phyloP scores from a whole-genome alignment of 2,113 vertebrate genomes.

The Ariopsis seemanni region DNA sequence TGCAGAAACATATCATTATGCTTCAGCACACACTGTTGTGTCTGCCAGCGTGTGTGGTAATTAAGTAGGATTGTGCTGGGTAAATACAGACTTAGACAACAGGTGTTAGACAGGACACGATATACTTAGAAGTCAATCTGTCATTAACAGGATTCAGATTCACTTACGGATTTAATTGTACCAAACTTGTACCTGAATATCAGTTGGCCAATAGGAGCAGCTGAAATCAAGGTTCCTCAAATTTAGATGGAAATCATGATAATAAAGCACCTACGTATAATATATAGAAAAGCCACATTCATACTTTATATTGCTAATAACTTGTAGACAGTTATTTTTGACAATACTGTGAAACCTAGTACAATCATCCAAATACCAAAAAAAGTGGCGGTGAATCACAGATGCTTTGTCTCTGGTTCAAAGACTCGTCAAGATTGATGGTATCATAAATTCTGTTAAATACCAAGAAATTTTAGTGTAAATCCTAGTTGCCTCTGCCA shows the following conservation, averaged over 20 bases:
- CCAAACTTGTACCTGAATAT: neutral
- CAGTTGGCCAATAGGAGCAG: neutral
- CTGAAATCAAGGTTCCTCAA: neutral
- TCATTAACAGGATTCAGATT: conserved; percentile 5
- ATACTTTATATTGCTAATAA: neutral
- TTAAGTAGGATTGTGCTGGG: neutral
- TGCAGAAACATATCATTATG: neutral
- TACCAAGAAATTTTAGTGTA: neutral
- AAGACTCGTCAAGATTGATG: neutral
- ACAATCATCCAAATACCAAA: neutral
- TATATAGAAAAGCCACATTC: neutral
- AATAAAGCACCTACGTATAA: neutral
- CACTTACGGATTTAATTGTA: neutral
- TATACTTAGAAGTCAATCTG: neutral
- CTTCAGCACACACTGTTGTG: neutral
- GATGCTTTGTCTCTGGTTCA: neutral
- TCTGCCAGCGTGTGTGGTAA: neutral
- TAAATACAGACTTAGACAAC: neutral
- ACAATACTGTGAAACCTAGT: neutral
- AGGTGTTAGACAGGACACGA: neutral
- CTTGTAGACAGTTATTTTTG: neutral
- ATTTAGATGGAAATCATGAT: neutral
- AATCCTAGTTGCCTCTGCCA: too few relatives aligned
- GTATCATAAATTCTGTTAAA: neutral
- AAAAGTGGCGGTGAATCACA: neutral